These are phyloP conservation scores for Charina bottae DNA, from an alignment of 2,113 vertebrate genomes.

Conservation along the genomic window DNA sequence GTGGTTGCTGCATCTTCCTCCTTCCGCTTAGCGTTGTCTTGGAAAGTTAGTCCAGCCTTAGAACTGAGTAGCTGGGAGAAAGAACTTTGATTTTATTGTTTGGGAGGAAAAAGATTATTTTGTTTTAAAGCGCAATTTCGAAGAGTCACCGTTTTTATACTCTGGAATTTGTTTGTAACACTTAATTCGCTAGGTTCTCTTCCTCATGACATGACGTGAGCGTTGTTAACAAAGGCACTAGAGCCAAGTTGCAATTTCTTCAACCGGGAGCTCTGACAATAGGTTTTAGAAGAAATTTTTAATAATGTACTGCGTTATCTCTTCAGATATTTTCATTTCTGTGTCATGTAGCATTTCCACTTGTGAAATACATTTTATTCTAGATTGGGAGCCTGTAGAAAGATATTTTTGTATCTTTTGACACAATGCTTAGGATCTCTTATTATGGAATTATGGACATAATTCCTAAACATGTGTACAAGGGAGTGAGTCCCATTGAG, in stretches of 20 bases:
- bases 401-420: not conserved
- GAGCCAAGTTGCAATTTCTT: not conserved
- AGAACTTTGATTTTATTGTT: slow-evolving; percentile 4
- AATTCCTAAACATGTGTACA: not conserved
- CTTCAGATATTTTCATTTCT: not conserved
- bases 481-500: not conserved
- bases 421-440: not conserved
- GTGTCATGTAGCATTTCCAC: not conserved
- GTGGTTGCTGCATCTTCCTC: no score
- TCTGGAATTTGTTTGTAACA: not conserved
- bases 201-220: not conserved
- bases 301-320: not conserved
- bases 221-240: no score
- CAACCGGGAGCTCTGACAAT: not conserved
- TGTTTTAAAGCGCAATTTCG: not conserved
- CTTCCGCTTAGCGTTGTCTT: not conserved
- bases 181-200: not conserved
- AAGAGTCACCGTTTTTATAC: not conserved
- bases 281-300: not conserved
- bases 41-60: not conserved
- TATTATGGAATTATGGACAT: no score
- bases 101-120: not conserved
- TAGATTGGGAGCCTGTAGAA: not conserved
- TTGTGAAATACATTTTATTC: not conserved
- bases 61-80: not conserved